Conservation (phyloP, 1,140 invertebrate genomes). For the Agrilus planipennis region DNA sequence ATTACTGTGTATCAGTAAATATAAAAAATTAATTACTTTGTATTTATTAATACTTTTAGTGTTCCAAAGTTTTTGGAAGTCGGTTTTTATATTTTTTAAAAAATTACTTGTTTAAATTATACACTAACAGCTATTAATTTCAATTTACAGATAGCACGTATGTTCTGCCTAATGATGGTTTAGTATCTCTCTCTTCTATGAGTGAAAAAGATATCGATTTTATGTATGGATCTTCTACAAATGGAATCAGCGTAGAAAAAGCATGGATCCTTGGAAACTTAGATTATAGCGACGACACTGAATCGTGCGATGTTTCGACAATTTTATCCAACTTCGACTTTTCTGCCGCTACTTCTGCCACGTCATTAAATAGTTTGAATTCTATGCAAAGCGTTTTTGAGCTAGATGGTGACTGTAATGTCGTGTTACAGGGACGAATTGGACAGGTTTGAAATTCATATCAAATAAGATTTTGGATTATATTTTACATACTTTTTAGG, state of each 20-base stretch:
- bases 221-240: conserved; percentile 7
- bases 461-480: no score
- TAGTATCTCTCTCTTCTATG: conserved; percentile 8
- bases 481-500: conserved; percentile 34
- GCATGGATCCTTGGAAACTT: conserved; percentile 7
- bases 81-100: conserved; percentile 1
- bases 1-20: no score
- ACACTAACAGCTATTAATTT: conserved; percentile 1
- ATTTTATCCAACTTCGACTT: conserved; percentile 29
- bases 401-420: conserved; percentile 39
- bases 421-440: conserved; percentile 46
- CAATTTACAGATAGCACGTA: conserved; percentile 7
- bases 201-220: conserved; percentile 12
- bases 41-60: background rate
- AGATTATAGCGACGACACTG: conserved; percentile 12
- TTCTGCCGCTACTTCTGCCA: conserved; percentile 24
- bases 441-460: conserved; percentile 39
- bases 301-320: conserved; percentile 27
- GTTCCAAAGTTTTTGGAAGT: no score
- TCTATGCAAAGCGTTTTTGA: conserved; percentile 32
- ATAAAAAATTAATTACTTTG: background rate
- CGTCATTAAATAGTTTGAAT: conserved; percentile 29
- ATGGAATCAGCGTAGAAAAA: conserved; percentile 8
- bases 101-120: no score
- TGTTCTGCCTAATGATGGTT: conserved; percentile 6